Conservation (phyloP, 2,797 vertebrate genomes). For the Hippoglossus hippoglossus region DNA sequence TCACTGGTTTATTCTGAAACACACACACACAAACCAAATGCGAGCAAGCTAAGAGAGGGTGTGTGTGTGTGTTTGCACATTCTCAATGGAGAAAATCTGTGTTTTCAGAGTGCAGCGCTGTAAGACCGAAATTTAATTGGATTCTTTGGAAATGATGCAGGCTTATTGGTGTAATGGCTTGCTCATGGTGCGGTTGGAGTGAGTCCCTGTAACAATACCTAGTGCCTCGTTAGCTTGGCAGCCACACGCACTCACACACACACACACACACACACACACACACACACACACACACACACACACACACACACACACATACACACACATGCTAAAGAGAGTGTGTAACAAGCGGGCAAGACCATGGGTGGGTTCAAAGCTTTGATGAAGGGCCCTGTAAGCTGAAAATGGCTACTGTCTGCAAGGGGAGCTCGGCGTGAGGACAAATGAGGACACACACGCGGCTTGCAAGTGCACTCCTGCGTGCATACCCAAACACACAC, state of each 20-base stretch:
- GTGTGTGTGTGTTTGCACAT: conserved; percentile 65
- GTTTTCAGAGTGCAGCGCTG: conserved; percentile 72
- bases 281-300: conserved; percentile 18
- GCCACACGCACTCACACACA: background rate
- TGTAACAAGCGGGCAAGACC: conserved; percentile 59
- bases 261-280: conserved; percentile 7
- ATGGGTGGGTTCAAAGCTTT: conserved; percentile 65
- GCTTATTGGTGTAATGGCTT: conserved; percentile 79
- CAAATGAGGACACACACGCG: conserved; percentile 55
- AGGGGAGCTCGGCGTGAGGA: conserved; percentile 30
- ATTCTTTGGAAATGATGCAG: conserved; percentile 80
- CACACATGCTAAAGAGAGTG: conserved; percentile 50
- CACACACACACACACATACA: conserved; percentile 22
- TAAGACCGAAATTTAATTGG: conserved; percentile 80
- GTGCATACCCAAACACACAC: background rate
- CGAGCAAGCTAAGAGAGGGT: conserved; percentile 24
- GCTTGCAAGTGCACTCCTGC: background rate
- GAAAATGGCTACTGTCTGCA: conserved; percentile 64
- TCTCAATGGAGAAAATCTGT: conserved; percentile 73
- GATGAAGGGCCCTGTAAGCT: conserved; percentile 63
- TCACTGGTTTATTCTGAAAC: conserved; percentile 49
- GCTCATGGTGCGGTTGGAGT: conserved; percentile 79
- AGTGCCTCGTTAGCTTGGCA: conserved; percentile 74
- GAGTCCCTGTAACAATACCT: conserved; percentile 74
- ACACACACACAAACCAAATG: conserved; percentile 30